Conservation (phyloP, 1,140 invertebrate species). For the Helicoverpa zea region DNA sequence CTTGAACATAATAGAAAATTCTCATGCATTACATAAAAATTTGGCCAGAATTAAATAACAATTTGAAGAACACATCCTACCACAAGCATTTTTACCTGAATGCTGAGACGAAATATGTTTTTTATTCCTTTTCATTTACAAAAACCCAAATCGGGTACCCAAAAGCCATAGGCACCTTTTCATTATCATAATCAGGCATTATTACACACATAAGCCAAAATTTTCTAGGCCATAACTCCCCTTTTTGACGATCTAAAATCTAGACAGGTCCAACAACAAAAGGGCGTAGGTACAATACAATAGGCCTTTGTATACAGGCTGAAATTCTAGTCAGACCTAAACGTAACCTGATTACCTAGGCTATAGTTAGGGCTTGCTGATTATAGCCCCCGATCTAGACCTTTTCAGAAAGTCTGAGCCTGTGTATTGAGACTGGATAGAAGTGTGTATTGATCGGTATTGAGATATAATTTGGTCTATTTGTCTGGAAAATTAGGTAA, state of each 20-base stretch:
- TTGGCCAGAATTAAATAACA: no score
- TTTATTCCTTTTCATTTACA: no score
- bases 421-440: not conserved
- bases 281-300: not conserved
- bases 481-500: not conserved
- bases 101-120: no score
- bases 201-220: not conserved
- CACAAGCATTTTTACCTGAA: no score
- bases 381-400: not conserved
- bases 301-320: not conserved
- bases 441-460: not conserved
- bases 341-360: conserved; percentile 20
- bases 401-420: not conserved
- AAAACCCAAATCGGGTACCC: no score
- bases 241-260: no score
- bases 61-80: no score
- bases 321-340: not conserved
- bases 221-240: not conserved
- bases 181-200: no score
- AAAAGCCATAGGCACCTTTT: no score
- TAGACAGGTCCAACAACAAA: not conserved
- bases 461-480: not conserved
- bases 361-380: not conserved
- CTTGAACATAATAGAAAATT: no score
- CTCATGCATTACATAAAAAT: no score